Evolutionary conservation across 2,888 invertebrate species (phyloP).

Genomic region (Sphecodes monilicornis): DNA sequence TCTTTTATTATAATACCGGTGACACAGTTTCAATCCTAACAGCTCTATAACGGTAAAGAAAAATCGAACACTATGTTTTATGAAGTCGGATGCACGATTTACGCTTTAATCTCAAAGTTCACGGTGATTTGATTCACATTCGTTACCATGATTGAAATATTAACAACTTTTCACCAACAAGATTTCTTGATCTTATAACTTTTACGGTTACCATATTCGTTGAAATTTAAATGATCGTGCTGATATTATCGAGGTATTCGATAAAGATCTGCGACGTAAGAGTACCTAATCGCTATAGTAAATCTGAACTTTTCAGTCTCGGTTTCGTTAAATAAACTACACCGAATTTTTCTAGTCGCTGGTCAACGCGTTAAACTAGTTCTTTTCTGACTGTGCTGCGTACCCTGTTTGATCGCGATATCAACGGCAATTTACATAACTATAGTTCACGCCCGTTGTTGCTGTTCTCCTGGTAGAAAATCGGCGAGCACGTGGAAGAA

Average conservation of each 20-base stretch:
- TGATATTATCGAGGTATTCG: background rate
- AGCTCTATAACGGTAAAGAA: background rate
- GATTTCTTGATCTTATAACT: background rate
- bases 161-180: background rate
- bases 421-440: slow-evolving; percentile 6
- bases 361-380: background rate
- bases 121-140: background rate
- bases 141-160: background rate
- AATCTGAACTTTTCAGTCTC: background rate
- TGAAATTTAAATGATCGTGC: too few relatives aligned
- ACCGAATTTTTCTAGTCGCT: background rate
- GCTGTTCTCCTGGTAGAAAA: background rate
- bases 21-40: background rate
- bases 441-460: background rate
- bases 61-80: background rate
- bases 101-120: background rate
- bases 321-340: background rate
- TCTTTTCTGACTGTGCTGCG: background rate
- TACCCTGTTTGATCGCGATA: slow-evolving; percentile 18
- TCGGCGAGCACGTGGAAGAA: background rate
- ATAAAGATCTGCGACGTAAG: background rate
- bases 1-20: background rate
- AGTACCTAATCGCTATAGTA: background rate
- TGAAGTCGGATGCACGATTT: background rate
- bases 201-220: background rate